Percentiles rank a stretch among this genome's conserved stretches.
phyloP scores from a whole-genome alignment of 2,797 vertebrate species.

The Semotilus atromaculatus region DNA sequence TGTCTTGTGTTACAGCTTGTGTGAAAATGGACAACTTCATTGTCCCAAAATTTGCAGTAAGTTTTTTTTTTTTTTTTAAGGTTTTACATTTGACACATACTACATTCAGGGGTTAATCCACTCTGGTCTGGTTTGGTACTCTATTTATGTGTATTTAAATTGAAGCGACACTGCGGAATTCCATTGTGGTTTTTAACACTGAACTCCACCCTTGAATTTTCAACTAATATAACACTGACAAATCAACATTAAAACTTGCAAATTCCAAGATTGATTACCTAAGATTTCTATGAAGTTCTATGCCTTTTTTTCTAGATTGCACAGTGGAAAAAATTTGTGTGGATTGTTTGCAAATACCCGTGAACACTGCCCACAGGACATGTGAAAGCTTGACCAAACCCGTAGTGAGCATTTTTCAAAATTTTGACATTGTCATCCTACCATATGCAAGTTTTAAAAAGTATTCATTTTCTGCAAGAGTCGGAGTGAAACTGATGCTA shows the following conservation, averaged over 20 bases:
- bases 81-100: background rate
- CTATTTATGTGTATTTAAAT: background rate
- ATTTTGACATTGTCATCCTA: background rate
- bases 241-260: background rate
- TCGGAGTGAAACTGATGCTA: background rate
- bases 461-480: background rate
- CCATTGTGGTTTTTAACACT: too few relatives aligned
- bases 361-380: slow-evolving; percentile 69
- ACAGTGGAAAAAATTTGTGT: slow-evolving; percentile 69
- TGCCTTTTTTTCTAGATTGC: slow-evolving; percentile 66
- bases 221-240: background rate
- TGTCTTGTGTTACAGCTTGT: slow-evolving; percentile 66
- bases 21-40: slow-evolving; percentile 71
- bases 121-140: background rate
- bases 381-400: slow-evolving; percentile 73
- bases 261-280: too few relatives aligned
- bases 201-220: background rate
- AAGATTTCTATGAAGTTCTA: too few relatives aligned
- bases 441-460: background rate
- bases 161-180: too few relatives aligned
- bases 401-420: slow-evolving; percentile 60
- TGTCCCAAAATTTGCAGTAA: slow-evolving; percentile 74
- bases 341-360: slow-evolving; percentile 63
- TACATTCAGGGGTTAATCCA: background rate
- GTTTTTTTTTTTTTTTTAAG: background rate